A percentile compares a stretch with the other conserved stretches of the same genome.
Conservation (phyloP, 2,113 vertebrate species). For the Hippocampus zosterae region DNA sequence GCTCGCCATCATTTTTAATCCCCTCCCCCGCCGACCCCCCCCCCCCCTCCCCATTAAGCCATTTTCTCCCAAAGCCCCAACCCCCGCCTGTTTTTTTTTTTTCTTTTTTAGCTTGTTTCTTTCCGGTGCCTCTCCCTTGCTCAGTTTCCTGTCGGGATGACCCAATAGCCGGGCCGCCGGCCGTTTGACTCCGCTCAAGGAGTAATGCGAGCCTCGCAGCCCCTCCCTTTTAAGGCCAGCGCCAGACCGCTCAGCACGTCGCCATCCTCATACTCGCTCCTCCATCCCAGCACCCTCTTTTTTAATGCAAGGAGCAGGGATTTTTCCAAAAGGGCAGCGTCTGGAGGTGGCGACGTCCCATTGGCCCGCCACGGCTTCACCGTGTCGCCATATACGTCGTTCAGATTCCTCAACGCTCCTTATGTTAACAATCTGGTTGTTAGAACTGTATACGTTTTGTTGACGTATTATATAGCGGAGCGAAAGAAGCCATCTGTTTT, state of each 20-base stretch:
- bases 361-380: slow-evolving; percentile 39
- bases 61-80: slow-evolving; percentile 45
- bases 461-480: slow-evolving; percentile 40
- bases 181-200: slow-evolving; percentile 62
- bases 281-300: slow-evolving; percentile 39
- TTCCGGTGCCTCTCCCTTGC: slow-evolving; percentile 62
- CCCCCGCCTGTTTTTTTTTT: slow-evolving; percentile 23
- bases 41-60: slow-evolving; percentile 54
- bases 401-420: slow-evolving; percentile 27
- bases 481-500: slow-evolving; percentile 53
- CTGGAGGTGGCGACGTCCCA: slow-evolving; percentile 33
- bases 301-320: slow-evolving; percentile 67
- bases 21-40: slow-evolving; percentile 47
- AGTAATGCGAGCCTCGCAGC: slow-evolving; percentile 61
- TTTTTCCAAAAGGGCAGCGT: slow-evolving; percentile 37
- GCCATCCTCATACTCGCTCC: slow-evolving; percentile 33
- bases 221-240: slow-evolving; percentile 47
- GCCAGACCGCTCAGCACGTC: slow-evolving; percentile 35
- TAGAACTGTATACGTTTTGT: slow-evolving; percentile 7
- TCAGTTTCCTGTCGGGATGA: slow-evolving; percentile 69
- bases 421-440: neutral
- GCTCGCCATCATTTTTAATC: slow-evolving; percentile 42
- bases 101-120: slow-evolving; percentile 27
- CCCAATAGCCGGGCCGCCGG: slow-evolving; percentile 53
- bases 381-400: slow-evolving; percentile 29